Conservation (phyloP, 2,113 vertebrate genomes). For the Microcebus jonahi region DNA sequence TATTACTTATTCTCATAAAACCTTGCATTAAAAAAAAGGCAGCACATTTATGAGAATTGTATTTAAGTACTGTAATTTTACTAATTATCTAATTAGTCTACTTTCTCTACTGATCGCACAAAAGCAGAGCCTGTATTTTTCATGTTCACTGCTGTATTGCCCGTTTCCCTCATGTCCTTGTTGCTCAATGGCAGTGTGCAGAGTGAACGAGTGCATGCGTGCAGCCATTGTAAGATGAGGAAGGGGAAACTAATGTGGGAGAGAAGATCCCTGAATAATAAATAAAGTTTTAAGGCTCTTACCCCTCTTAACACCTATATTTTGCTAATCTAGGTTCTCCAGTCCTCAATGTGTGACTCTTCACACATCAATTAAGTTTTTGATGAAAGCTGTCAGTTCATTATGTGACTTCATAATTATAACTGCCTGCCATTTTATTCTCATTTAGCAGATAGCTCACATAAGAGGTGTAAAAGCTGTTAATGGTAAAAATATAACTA, state of each 20-base stretch:
- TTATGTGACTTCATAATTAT: background rate
- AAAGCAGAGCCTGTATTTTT: background rate
- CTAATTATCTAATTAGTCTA: background rate
- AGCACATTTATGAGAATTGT: background rate
- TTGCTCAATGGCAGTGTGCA: background rate
- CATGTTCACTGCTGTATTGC: background rate
- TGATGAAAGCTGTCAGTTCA: background rate
- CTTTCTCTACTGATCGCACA: background rate
- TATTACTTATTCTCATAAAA: background rate
- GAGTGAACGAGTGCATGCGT: background rate
- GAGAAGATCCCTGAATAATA: background rate
- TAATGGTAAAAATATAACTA: background rate
- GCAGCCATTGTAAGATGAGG: background rate
- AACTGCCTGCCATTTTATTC: background rate
- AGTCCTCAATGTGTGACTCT: background rate
- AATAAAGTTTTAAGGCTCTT: background rate
- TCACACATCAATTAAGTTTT: conserved; percentile 10
- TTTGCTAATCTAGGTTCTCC: background rate
- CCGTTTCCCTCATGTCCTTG: background rate
- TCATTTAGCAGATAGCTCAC: background rate
- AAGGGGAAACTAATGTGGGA: background rate
- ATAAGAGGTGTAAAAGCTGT: background rate
- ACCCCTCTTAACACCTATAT: background rate
- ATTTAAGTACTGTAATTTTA: background rate
- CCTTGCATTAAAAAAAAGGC: background rate